These are phyloP conservation scores for Okapia johnstoni DNA, from an alignment of 2,113 vertebrate species.

Conservation along the genomic window DNA sequence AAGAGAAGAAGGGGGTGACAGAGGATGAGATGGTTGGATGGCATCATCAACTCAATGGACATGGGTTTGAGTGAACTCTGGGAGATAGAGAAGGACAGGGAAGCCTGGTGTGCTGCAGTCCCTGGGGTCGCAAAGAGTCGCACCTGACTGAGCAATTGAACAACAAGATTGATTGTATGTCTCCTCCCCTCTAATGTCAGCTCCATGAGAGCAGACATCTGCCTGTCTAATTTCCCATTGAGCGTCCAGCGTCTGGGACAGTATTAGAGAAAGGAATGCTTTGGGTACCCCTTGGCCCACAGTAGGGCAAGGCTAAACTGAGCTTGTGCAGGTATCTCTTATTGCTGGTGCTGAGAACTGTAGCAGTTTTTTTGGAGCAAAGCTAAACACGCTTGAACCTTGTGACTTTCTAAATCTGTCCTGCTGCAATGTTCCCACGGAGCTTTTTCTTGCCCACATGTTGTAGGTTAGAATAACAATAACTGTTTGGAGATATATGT, in stretches of 20 bases:
- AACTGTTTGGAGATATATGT: slow-evolving; percentile 9
- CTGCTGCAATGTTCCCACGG: neutral
- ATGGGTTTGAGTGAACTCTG: neutral
- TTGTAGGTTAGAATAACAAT: neutral
- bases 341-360: neutral
- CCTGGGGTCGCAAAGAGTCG: neutral
- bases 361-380: neutral
- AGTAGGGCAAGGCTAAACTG: neutral
- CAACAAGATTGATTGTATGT: neutral
- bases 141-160: neutral
- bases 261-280: neutral
- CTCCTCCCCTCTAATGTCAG: neutral
- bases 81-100: neutral
- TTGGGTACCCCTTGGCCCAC: neutral
- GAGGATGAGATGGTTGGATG: neutral
- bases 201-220: neutral
- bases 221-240: neutral
- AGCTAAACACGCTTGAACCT: neutral
- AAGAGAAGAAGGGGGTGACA: neutral
- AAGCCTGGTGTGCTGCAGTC: neutral
- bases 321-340: neutral
- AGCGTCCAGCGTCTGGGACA: neutral
- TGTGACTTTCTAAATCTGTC: neutral
- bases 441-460: neutral
- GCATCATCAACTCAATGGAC: neutral